These are phyloP conservation scores for Cheirogaleus medius DNA, from an alignment of 2,113 vertebrate species.

Conservation along the genomic window DNA sequence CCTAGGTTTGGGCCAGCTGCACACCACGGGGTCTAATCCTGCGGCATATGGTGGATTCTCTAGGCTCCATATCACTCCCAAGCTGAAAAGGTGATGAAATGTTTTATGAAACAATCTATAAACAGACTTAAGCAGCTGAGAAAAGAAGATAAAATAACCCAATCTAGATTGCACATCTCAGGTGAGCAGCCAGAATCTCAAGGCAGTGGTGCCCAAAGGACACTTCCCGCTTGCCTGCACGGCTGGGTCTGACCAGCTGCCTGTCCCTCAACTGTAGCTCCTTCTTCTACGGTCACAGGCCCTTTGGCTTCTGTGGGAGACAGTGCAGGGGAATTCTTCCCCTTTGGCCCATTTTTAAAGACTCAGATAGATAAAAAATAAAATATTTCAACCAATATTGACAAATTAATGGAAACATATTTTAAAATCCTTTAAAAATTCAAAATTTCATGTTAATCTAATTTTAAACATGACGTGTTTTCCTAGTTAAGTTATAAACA, in stretches of 20 bases:
- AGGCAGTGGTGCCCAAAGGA: background rate
- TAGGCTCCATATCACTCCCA: background rate
- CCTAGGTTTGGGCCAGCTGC: background rate
- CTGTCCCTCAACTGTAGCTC: accelerated
- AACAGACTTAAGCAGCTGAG: background rate
- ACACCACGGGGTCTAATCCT: too few relatives aligned
- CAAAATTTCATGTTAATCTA: background rate
- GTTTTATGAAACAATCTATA: background rate
- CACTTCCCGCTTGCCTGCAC: background rate
- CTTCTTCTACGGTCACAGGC: accelerated
- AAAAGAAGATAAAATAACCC: background rate
- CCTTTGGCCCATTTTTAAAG: background rate
- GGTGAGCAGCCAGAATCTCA: background rate
- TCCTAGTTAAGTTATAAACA: background rate
- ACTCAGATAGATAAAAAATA: too few relatives aligned
- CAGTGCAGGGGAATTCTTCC: background rate
- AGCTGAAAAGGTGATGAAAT: background rate
- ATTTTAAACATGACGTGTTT: background rate
- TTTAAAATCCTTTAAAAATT: background rate
- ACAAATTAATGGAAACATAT: background rate
- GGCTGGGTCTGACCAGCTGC: background rate
- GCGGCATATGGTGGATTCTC: background rate
- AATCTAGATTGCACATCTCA: background rate
- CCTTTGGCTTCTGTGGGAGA: background rate
- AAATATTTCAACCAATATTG: background rate